A percentile compares a stretch with the other conserved stretches of the same genome.
Conservation (phyloP, 1,140 invertebrate genomes). For the Meloidogyne exigua region DNA sequence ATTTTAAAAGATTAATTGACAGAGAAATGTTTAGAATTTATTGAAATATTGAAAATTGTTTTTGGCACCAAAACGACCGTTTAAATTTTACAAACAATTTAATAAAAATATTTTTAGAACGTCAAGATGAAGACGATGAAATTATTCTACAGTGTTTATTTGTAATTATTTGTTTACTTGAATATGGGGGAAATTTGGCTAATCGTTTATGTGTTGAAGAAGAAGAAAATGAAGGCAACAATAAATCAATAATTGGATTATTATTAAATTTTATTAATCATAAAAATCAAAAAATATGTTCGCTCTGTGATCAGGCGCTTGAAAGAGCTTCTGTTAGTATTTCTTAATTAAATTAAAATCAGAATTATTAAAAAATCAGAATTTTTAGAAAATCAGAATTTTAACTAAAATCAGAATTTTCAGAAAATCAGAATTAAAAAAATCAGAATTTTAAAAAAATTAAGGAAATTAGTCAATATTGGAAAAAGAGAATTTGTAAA, state of each 20-base stretch:
- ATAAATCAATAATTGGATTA: conserved; percentile 67
- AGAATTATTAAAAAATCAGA: conserved; percentile 19
- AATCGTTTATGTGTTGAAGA: conserved; percentile 70
- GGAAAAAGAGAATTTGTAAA: conserved; percentile 84
- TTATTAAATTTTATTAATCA: conserved; percentile 95
- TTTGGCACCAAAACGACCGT: too few relatives aligned
- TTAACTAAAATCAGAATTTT: conserved; percentile 27
- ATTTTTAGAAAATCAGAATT: conserved; percentile 17
- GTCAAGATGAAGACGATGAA: conserved; percentile 96
- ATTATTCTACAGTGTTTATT: conserved; percentile 90
- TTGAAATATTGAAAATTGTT: too few relatives aligned
- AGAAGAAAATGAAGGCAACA: conserved; percentile 36
- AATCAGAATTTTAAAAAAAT: conserved; percentile 37
- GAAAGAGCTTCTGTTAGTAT: conserved; percentile 80
- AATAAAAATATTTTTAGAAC: conserved; percentile 69
- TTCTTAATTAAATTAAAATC: not conserved
- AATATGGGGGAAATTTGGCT: conserved; percentile 79
- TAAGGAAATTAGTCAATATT: conserved; percentile 80
- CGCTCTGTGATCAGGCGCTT: conserved; percentile 84
- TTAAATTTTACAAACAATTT: not conserved
- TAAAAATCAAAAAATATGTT: conserved; percentile 86
- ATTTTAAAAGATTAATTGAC: too few relatives aligned
- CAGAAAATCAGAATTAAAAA: conserved; percentile 9
- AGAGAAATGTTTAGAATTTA: too few relatives aligned
- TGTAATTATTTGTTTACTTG: conserved; percentile 86